Base-by-base conservation (phyloP, 2,113 vertebrate genomes). In the Serinus canaria region DNA sequence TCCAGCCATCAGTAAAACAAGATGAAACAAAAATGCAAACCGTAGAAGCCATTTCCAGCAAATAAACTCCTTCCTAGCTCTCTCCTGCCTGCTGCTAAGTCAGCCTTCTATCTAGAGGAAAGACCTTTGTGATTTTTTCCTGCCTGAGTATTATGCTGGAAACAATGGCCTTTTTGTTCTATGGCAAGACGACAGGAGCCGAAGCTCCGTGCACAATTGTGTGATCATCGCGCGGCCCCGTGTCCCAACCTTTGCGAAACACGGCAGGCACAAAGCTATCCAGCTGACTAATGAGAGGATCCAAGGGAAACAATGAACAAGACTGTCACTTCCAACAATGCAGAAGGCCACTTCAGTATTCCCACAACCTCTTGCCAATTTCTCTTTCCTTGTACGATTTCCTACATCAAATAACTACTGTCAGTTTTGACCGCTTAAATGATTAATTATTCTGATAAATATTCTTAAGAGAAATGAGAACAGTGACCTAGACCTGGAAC, bases 81-180 rank as follows among this genome's bases (percentile, higher is more conserved):
- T 94, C 80, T 86, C 79, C 63, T 1, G 41, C 53, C 72, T 95
- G 60, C 79, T 81, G 33, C 39, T 78, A 83, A 92, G 94, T 87
- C 97, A 98, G 97, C 44, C 83, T 86, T 96, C 96, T 97, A 96
- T 97, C 97, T 95, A 85, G 85, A 98, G 96, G 97, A 97, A 98
- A 90, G 89, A 91, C 90, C 91, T 97, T 97, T 96, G 88, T 95
- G 69, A 64, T 87, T 96, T 94, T 97, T 88, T 91, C 97, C 95
- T 94, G 96, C 77, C 95, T 95, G 90, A 76, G 95, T 96, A 97
- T 95, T 97, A 91, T 84, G 68, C 78, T 95, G 60, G 49, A 94
- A 98, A 98, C 98, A 98, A 98, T 98, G 94, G 93, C 46, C 88
- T 95, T 95, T 97, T 97, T 98, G 95, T 98, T 97, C 72, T 20